A percentile compares a stretch with the other conserved stretches of the same genome.
Conservation (phyloP, 2,888 invertebrate genomes). For the Chymomyza fuscimana region DNA sequence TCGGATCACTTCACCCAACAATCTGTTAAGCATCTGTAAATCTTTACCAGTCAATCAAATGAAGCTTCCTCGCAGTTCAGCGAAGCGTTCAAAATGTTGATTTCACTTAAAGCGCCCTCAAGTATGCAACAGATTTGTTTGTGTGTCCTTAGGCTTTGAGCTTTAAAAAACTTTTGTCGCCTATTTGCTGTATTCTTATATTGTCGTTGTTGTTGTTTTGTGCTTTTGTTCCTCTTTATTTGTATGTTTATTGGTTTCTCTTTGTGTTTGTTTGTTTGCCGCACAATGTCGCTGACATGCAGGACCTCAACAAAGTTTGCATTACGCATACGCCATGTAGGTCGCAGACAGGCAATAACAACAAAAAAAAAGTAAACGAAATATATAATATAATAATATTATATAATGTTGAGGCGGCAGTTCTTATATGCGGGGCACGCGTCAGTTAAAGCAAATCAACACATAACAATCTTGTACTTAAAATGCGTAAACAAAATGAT, state of each 20-base stretch:
- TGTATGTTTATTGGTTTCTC: slow-evolving; percentile 1
- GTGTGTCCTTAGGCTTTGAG: slow-evolving; percentile 16
- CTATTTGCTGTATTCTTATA: neutral
- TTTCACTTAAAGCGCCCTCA: slow-evolving; percentile 60
- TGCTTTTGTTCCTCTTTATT: neutral
- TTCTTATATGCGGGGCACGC: slow-evolving; percentile 71
- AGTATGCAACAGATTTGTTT: slow-evolving; percentile 71
- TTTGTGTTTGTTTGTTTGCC: slow-evolving; percentile 39
- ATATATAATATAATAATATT: neutral
- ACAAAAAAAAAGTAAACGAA: slow-evolving; percentile 19
- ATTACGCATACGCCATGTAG: slow-evolving; percentile 39
- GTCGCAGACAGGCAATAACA: slow-evolving; percentile 26
- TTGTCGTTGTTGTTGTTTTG: neutral
- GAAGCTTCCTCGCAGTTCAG: neutral
- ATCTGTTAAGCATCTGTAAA: no score
- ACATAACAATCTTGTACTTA: slow-evolving; percentile 75
- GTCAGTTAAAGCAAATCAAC: slow-evolving; percentile 72
- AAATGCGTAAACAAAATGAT: slow-evolving; percentile 75
- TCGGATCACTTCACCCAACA: no score
- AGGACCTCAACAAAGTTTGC: slow-evolving; percentile 56
- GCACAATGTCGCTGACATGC: slow-evolving; percentile 51
- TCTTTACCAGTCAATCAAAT: neutral
- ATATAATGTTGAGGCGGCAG: slow-evolving; percentile 25
- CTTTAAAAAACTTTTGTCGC: slow-evolving; percentile 47
- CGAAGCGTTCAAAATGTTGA: neutral